These are phyloP conservation scores for Drosophila nigrodunni DNA, from an alignment of 1,140 invertebrate genomes.

Conservation along the genomic window DNA sequence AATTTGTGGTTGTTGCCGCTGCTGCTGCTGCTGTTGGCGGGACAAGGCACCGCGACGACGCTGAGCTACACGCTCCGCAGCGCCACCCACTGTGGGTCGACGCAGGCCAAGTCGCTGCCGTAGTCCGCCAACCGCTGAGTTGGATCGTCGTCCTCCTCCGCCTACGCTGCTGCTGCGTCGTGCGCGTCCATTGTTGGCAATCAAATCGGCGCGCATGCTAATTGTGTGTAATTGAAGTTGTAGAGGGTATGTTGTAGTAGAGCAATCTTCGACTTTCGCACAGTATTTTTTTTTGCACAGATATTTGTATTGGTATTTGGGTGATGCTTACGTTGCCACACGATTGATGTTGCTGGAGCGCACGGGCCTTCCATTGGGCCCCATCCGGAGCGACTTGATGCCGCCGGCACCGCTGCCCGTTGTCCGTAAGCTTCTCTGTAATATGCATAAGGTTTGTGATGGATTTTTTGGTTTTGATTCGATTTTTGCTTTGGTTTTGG, in stretches of 20 bases:
- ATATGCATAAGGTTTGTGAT: constrained; percentile 80
- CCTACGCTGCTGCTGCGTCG: constrained; percentile 41
- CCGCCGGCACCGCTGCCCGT: constrained; percentile 42
- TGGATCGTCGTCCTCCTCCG: constrained; percentile 48
- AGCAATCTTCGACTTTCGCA: constrained; percentile 22
- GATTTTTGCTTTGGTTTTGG: too few relatives aligned
- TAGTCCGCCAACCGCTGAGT: constrained; percentile 48
- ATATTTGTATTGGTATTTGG: constrained; percentile 37
- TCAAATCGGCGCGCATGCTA: constrained; percentile 81
- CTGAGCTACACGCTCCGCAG: constrained; percentile 73
- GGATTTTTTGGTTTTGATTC: constrained; percentile 41
- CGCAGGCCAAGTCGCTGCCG: constrained; percentile 67
- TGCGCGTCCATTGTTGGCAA: constrained; percentile 44
- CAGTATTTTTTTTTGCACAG: constrained; percentile 24
- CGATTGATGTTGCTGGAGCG: constrained; percentile 73
- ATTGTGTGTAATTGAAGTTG: constrained; percentile 54
- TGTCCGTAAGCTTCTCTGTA: constrained; percentile 84
- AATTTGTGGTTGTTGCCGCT: constrained; percentile 32
- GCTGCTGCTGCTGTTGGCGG: constrained; percentile 53
- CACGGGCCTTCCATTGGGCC: constrained; percentile 72
- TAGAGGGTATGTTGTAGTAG: constrained; percentile 53
- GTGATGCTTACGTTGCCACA: constrained; percentile 83
- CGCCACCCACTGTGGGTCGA: constrained; percentile 68
- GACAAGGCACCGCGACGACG: constrained; percentile 48
- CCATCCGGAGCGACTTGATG: constrained; percentile 72